Evolutionary conservation across 2,888 invertebrate species (phyloP).

Genomic region (Pardosa pseudoannulata): DNA sequence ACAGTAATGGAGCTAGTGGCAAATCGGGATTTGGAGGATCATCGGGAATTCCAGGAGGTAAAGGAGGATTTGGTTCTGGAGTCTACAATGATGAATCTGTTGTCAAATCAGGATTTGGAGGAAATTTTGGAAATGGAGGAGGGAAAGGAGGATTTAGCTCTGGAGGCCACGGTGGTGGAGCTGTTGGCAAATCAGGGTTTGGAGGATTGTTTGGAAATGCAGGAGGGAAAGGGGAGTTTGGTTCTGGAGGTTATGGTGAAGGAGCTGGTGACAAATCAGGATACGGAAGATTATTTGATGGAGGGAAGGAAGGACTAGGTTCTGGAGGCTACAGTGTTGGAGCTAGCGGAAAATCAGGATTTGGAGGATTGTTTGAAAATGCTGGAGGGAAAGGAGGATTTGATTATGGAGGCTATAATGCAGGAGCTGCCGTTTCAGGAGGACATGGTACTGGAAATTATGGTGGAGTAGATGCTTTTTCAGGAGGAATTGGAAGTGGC

Average conservation of each 20-base stretch:
- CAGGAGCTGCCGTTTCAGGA: no score
- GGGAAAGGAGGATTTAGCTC: not conserved
- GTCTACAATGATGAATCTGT: not conserved
- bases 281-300: no score
- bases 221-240: not conserved
- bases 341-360: no score
- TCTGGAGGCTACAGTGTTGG: not conserved
- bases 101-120: not conserved
- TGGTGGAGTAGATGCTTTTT: not conserved
- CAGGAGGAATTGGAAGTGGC: not conserved
- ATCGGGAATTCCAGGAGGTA: not conserved
- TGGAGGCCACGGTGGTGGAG: not conserved
- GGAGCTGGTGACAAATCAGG: not conserved
- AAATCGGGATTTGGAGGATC: not conserved
- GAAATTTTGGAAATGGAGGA: not conserved
- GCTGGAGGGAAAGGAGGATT: not conserved
- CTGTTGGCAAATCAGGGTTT: not conserved
- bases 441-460: not conserved
- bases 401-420: slow-evolving; percentile 1
- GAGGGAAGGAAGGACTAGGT: not conserved
- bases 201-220: slow-evolving; percentile 5
- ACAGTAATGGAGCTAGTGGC: not conserved
- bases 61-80: not conserved
- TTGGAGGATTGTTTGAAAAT: no score
- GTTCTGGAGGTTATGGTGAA: not conserved